These are phyloP conservation scores for Agapornis canus DNA, from an alignment of 2,797 vertebrate genomes.

Conservation along the genomic window DNA sequence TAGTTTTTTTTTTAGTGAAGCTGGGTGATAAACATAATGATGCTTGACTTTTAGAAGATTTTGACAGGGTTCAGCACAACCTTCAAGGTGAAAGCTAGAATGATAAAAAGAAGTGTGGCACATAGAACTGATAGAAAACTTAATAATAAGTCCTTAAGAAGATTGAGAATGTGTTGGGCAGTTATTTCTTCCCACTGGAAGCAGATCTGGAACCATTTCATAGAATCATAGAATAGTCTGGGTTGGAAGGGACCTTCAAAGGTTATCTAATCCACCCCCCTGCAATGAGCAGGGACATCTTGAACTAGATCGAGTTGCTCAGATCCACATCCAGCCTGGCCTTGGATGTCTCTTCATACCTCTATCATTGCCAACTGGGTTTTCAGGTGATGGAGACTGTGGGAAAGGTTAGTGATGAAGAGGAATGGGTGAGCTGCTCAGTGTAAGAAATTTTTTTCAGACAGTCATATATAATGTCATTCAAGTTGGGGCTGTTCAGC, in stretches of 20 bases:
- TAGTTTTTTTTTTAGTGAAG: background rate
- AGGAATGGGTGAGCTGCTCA: background rate
- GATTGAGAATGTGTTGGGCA: background rate
- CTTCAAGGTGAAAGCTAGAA: background rate
- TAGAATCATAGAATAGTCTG: background rate
- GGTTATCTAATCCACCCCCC: background rate
- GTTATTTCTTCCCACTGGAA: background rate
- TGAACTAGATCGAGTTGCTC: background rate
- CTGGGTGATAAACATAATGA: background rate
- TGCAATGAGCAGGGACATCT: background rate
- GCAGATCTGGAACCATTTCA: background rate
- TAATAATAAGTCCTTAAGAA: background rate
- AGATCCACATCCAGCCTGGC: background rate
- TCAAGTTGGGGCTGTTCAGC: background rate
- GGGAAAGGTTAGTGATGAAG: background rate
- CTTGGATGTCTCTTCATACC: background rate
- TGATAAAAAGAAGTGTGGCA: background rate
- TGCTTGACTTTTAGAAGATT: background rate
- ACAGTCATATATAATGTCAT: background rate
- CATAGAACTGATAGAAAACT: background rate
- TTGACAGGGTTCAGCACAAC: background rate
- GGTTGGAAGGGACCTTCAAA: background rate
- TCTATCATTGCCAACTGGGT: background rate
- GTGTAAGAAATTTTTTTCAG: background rate
- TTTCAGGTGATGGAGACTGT: background rate